phyloP scores from a whole-genome alignment of 2,888 invertebrate genomes.

The Marronus borbonicus region DNA sequence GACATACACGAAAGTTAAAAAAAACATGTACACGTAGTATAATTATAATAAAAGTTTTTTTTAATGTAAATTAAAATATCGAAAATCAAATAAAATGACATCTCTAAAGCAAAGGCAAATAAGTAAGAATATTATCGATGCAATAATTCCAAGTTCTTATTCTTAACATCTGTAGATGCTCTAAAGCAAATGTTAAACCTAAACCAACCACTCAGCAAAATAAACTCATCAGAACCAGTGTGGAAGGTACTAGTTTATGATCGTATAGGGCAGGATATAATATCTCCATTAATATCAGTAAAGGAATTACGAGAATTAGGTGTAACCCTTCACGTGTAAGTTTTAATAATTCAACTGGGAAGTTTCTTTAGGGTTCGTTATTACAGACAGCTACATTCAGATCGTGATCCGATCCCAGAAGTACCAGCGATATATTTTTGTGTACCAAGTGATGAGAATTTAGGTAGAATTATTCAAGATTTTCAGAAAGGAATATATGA shows the following conservation, averaged over 20 bases:
- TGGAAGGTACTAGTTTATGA: slow-evolving; percentile 99
- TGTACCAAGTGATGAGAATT: slow-evolving; percentile 95
- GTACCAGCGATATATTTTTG: slow-evolving; percentile 99
- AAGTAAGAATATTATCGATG: slow-evolving; percentile 71
- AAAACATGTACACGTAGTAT: slow-evolving; percentile 51
- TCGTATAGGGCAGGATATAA: slow-evolving; percentile 96
- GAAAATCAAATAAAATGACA: slow-evolving; percentile 71
- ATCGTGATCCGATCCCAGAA: slow-evolving; percentile 95
- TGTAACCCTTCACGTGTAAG: slow-evolving; percentile 97
- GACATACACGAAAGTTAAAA: too few species aligned
- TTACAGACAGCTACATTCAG: slow-evolving; percentile 87
- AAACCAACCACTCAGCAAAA: slow-evolving; percentile 85
- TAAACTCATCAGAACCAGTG: slow-evolving; percentile 86
- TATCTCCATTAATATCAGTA: slow-evolving; percentile 95
- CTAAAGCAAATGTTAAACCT: slow-evolving; percentile 97
- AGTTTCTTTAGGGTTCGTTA: slow-evolving; percentile 40
- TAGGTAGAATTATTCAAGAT: slow-evolving; percentile 93
- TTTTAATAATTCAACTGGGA: slow-evolving; percentile 56
- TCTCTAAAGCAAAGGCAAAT: slow-evolving; percentile 82
- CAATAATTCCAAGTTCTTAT: slow-evolving; percentile 52
- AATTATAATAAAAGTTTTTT: slow-evolving; percentile 31
- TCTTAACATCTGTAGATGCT: slow-evolving; percentile 77
- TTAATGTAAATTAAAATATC: slow-evolving; percentile 40
- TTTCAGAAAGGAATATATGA: slow-evolving; percentile 93
- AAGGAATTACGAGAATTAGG: slow-evolving; percentile 96